Evolutionary conservation across 2,113 vertebrate species (phyloP).

Genomic region (Daphoenositta chrysoptera): DNA sequence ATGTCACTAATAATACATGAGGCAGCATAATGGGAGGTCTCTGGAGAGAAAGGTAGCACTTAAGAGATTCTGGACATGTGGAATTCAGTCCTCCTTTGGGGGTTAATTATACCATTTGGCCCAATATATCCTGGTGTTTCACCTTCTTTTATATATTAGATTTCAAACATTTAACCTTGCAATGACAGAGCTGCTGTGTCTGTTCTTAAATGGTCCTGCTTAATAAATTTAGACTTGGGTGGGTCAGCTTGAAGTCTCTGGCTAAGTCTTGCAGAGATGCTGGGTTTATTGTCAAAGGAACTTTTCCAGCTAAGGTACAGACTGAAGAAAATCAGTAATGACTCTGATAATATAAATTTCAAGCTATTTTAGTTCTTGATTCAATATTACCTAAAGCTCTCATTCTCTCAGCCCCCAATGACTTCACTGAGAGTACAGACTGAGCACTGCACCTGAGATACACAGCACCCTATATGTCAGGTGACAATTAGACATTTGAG

Average conservation of each 20-base stretch:
- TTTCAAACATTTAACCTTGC: constrained; percentile 17
- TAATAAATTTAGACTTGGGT: neutral
- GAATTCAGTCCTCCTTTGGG: constrained; percentile 21
- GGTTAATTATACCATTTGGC: neutral
- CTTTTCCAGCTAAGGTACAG: neutral
- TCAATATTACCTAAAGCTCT: neutral
- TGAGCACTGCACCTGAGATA: neutral
- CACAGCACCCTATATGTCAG: neutral
- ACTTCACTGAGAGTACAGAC: neutral
- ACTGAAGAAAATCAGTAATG: neutral
- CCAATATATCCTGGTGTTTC: neutral
- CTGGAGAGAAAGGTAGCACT: neutral
- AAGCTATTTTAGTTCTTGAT: neutral
- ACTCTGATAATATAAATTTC: neutral
- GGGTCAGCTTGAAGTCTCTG: neutral
- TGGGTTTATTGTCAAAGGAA: neutral
- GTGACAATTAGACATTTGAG: neutral
- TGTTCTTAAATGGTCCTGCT: neutral
- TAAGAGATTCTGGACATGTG: neutral
- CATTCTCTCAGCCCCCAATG: neutral
- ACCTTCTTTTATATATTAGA: neutral
- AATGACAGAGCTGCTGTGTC: neutral
- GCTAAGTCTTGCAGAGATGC: neutral
- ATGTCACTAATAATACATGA: constrained; percentile 37
- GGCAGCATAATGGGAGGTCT: neutral